Conservation (phyloP, 1,140 invertebrate species). For the Aricia agestis region DNA sequence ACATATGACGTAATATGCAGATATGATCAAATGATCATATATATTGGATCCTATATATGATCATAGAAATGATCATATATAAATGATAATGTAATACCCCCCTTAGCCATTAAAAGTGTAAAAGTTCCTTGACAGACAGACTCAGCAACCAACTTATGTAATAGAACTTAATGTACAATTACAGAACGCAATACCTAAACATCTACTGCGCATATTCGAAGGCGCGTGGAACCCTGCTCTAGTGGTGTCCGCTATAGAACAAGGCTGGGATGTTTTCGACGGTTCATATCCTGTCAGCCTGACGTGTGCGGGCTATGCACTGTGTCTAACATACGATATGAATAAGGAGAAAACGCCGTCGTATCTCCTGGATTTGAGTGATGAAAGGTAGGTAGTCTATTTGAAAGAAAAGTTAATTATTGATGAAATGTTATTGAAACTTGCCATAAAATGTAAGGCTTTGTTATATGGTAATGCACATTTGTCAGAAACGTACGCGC, state of each 20-base stretch:
- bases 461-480: no score
- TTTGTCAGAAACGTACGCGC: no score
- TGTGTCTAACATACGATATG: constrained; percentile 73
- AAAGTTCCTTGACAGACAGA: no score
- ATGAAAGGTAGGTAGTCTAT: constrained; percentile 45
- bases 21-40: no score
- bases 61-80: no score
- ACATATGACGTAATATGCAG: no score
- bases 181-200: constrained; percentile 49
- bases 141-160: no score
- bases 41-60: no score
- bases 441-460: no score
- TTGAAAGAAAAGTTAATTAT: constrained; percentile 10
- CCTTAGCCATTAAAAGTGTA: no score
- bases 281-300: constrained; percentile 54
- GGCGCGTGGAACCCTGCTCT: constrained; percentile 67
- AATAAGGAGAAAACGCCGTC: constrained; percentile 78
- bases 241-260: constrained; percentile 48
- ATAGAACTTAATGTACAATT: constrained; percentile 28
- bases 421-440: no score
- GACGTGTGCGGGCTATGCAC: constrained; percentile 49
- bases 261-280: constrained; percentile 62
- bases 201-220: constrained; percentile 64
- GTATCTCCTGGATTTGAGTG: constrained; percentile 64
- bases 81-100: no score